A percentile compares a stretch with the other conserved stretches of the same genome.
Conservation (phyloP, 2,797 vertebrate species). For the Antennarius maculatus region DNA sequence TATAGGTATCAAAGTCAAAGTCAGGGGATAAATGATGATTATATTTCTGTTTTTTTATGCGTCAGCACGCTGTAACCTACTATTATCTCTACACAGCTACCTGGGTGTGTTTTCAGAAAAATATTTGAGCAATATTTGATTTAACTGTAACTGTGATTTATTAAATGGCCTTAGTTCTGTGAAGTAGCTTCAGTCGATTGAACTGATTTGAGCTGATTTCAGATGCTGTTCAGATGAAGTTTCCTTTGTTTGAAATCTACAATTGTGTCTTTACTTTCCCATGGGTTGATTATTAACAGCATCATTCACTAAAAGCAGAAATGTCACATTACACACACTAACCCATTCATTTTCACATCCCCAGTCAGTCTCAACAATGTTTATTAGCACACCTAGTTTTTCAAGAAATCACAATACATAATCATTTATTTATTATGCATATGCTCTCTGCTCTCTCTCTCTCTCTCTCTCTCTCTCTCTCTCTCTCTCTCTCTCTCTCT, state of each 20-base stretch:
- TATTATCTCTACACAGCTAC: no score
- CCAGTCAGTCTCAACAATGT: neutral
- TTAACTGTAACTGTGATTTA: no score
- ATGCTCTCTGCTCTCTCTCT: neutral
- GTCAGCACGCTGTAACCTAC: neutral
- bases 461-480: neutral
- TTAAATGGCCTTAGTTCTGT: neutral
- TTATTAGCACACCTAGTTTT: neutral
- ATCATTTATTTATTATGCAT: neutral
- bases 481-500: no score
- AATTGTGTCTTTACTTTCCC: constrained; percentile 35
- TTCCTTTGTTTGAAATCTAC: constrained; percentile 16
- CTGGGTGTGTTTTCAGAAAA: no score
- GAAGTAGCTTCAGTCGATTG: neutral
- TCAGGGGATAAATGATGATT: neutral
- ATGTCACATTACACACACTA: constrained; percentile 28
- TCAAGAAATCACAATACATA: neutral
- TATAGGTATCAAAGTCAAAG: constrained; percentile 7
- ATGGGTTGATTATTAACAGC: constrained; percentile 71
- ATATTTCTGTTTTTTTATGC: neutral
- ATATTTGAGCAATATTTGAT: no score
- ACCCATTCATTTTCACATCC: constrained; percentile 3
- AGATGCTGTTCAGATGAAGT: neutral
- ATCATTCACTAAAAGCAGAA: constrained; percentile 23
- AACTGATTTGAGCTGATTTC: neutral